Evolutionary conservation across 2,113 vertebrate genomes (phyloP).

Genomic region (Perca flavescens): DNA sequence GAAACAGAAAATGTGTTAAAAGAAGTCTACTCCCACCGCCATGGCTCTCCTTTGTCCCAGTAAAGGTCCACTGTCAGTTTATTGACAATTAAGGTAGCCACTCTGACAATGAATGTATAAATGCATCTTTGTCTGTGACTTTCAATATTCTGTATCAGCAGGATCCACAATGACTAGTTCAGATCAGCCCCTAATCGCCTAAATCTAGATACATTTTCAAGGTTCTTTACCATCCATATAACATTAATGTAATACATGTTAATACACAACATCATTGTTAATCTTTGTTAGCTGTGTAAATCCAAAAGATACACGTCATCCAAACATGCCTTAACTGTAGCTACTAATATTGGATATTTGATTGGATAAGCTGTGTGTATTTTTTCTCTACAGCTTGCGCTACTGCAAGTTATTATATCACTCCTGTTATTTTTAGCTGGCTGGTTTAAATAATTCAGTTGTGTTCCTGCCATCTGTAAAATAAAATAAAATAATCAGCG

Average conservation of each 20-base stretch:
- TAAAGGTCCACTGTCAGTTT: neutral
- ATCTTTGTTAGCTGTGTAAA: slow-evolving; percentile 44
- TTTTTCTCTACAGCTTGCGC: slow-evolving; percentile 28
- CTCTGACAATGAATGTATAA: slow-evolving; percentile 3
- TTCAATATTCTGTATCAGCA: slow-evolving; percentile 8
- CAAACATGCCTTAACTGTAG: slow-evolving; percentile 22
- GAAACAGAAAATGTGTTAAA: slow-evolving; percentile 85
- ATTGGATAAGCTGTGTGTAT: slow-evolving; percentile 38
- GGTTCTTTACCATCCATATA: slow-evolving; percentile 41
- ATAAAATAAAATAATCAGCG: slow-evolving; percentile 42
- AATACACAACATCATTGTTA: slow-evolving; percentile 29
- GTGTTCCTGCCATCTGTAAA: slow-evolving; percentile 56
- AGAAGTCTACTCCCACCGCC: slow-evolving; percentile 63
- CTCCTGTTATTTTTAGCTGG: slow-evolving; percentile 62
- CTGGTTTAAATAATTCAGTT: slow-evolving; percentile 70
- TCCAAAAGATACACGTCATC: slow-evolving; percentile 16
- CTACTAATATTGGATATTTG: slow-evolving; percentile 35
- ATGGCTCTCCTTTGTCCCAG: slow-evolving; percentile 70
- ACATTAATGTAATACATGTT: slow-evolving; percentile 33
- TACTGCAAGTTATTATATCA: slow-evolving; percentile 42
- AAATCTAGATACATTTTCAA: slow-evolving; percentile 36
- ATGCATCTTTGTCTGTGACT: neutral
- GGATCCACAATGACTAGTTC: slow-evolving; percentile 5
- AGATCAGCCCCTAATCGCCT: slow-evolving; percentile 43
- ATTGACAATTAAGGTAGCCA: slow-evolving; percentile 4